Percentiles rank a stretch among this genome's conserved stretches.
These are phyloP conservation scores for Paragorgia papillata DNA, from an alignment of 92 coral and sea anemone genomes.

Conservation along the genomic window DNA sequence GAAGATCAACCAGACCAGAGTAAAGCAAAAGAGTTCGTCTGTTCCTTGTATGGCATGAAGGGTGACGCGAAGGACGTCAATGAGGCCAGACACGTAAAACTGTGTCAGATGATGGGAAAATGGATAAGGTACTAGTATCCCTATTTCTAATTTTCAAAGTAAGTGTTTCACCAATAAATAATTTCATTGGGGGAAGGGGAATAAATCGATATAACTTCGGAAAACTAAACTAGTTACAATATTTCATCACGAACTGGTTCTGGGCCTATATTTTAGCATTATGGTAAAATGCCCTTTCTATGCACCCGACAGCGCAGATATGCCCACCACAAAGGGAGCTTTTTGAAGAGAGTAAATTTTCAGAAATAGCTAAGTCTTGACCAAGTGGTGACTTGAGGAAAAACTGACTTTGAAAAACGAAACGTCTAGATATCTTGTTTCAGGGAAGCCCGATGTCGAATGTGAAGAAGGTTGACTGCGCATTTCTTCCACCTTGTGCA, in stretches of 20 bases:
- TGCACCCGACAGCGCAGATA: no score
- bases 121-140: constrained; percentile 8
- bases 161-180: no score
- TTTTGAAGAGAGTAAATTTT: no score
- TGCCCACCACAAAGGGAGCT: no score
- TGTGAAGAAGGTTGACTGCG: constrained; percentile 31
- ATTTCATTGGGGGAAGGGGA: no score
- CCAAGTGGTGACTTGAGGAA: no score
- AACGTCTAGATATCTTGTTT: not conserved
- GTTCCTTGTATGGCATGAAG: constrained; percentile 18
- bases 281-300: no score
- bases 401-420: no score
- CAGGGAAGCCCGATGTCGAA: constrained; percentile 13
- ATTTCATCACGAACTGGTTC: no score
- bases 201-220: no score
- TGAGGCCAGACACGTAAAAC: constrained; percentile 21
- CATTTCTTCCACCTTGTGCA: constrained; percentile 38
- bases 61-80: constrained; percentile 16
- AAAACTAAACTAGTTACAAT: no score
- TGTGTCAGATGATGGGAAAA: constrained; percentile 9
- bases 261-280: constrained; percentile 4
- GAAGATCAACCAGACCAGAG: constrained; percentile 29
- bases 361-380: no score
- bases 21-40: constrained; percentile 18
- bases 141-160: not conserved